Percentiles rank a stretch among this genome's conserved stretches.
Evolutionary conservation across 2,113 vertebrate genomes (phyloP).

Genomic region (Lucifuga dentata): DNA sequence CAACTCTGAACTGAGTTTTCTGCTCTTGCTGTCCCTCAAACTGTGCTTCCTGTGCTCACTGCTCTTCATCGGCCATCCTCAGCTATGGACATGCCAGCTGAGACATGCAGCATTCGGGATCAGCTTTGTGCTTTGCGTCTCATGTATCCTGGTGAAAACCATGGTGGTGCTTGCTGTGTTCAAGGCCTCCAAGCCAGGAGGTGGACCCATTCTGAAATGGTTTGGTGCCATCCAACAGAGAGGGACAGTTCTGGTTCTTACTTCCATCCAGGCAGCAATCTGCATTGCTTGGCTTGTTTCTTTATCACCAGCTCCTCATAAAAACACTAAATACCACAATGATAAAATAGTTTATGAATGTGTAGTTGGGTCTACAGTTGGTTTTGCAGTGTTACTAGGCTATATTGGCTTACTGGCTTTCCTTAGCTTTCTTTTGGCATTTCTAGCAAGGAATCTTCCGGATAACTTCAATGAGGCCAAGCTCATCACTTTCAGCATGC

Average conservation of each 20-base stretch:
- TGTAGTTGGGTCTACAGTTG: conserved; percentile 56
- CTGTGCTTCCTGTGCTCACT: conserved; percentile 69
- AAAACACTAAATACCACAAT: conserved; percentile 48
- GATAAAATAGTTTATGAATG: conserved; percentile 67
- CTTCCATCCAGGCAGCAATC: conserved; percentile 68
- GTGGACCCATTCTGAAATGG: conserved; percentile 55
- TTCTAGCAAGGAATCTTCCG: conserved; percentile 72
- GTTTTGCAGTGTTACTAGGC: conserved; percentile 54
- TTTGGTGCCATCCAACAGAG: conserved; percentile 74
- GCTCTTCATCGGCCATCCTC: conserved; percentile 62
- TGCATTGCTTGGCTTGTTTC: conserved; percentile 71
- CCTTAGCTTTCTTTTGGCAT: conserved; percentile 65
- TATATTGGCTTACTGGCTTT: conserved; percentile 67
- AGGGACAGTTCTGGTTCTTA: conserved; percentile 65
- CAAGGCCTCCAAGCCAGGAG: conserved; percentile 53
- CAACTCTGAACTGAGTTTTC: conserved; percentile 71
- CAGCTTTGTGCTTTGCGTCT: conserved; percentile 65
- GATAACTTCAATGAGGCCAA: conserved; percentile 78
- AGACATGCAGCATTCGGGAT: conserved; percentile 67
- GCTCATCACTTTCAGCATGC: conserved; percentile 80
- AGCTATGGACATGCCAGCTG: conserved; percentile 61
- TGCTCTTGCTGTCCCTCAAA: conserved; percentile 62
- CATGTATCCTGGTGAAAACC: conserved; percentile 70
- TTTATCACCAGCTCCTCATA: conserved; percentile 45
- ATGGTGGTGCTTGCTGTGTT: conserved; percentile 68